Percentiles rank a stretch among this genome's conserved stretches.
phyloP scores from a whole-genome alignment of 92 coral and sea anemone genomes.

The Porites rus region DNA sequence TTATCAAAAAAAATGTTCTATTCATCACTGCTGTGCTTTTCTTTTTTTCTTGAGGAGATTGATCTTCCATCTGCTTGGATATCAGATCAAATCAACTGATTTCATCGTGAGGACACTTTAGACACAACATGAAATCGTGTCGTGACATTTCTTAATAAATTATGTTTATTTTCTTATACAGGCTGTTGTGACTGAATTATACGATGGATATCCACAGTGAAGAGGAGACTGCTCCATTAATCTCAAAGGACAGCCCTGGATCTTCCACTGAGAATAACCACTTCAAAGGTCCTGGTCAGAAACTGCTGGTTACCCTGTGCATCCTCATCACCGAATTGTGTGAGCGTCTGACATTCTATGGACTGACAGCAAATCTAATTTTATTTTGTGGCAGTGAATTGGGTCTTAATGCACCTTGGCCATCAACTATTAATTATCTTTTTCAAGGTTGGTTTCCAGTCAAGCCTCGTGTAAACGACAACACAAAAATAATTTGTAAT shows the following conservation, averaged over 20 bases:
- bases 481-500: too few relatives aligned
- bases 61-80: too few relatives aligned
- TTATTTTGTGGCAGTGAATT: slow-evolving; percentile 74
- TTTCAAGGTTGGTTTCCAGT: slow-evolving; percentile 74
- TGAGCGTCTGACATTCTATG: slow-evolving; percentile 91
- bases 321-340: slow-evolving; percentile 92
- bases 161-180: too few relatives aligned
- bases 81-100: too few relatives aligned
- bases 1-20: too few relatives aligned
- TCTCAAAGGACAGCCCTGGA: not conserved
- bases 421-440: slow-evolving; percentile 77
- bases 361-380: slow-evolving; percentile 80
- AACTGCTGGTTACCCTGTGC: slow-evolving; percentile 66
- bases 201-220: not conserved
- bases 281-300: slow-evolving; percentile 12
- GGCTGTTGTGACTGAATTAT: too few relatives aligned
- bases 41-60: too few relatives aligned
- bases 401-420: slow-evolving; percentile 44
- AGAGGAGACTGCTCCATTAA: slow-evolving; percentile 7
- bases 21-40: too few relatives aligned
- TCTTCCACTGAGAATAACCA: not conserved
- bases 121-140: too few relatives aligned
- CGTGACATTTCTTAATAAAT: too few relatives aligned
- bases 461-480: too few relatives aligned
- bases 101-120: too few relatives aligned